Base-by-base conservation (phyloP, 2,797 vertebrate species). In the Darevskia nairensis region DNA sequence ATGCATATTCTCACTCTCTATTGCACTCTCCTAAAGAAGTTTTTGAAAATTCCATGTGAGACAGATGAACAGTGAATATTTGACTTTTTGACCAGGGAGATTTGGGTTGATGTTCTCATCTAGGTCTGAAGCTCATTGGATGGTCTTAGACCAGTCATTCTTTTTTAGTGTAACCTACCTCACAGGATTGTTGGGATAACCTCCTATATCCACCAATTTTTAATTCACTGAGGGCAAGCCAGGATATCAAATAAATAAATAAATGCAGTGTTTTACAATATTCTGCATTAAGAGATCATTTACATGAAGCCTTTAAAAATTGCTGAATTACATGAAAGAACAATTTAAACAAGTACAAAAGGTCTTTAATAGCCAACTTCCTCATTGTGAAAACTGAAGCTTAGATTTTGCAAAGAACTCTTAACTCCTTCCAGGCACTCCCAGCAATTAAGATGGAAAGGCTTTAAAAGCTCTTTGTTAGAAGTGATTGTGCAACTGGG, bases 401-500 rank as follows among this genome's bases (percentile, higher is more conserved):
- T 94, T 66, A 11, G 86, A 86, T 94, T 95, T 96, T 95, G 90
- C 8, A 72, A 87, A 93, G 74, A 94, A 91, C 77, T 41, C 55
- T 80, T 35, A 89, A 89, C 88, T 93, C 87, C 83, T 92, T 92
- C 91, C 90, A 82, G 95, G 85, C 89, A 85, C 81, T 92, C 94
- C 84, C 92, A 86, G 35, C 88, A 87, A 85, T 88, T 88, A 72
- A 88, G 89, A 88, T 55, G 46, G 87, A 94, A 93, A 89, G 87
- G 5, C 90, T 93, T 95, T 96, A 95, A 91, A 95, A 90, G 89
- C 91, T 94, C 94, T 95, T 95, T 96, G 95, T 97, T 93, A 88
- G 86, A 89, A 91, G 66, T 78, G 87, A 93, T 95, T 96, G 93
- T 94, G 95, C 93, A 96, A 93, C 93, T 55, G 0, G 85, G 89